Percentiles rank a stretch among this genome's conserved stretches.
Conservation (phyloP, 2,113 vertebrate genomes). For the Toxotes jaculatrix region DNA sequence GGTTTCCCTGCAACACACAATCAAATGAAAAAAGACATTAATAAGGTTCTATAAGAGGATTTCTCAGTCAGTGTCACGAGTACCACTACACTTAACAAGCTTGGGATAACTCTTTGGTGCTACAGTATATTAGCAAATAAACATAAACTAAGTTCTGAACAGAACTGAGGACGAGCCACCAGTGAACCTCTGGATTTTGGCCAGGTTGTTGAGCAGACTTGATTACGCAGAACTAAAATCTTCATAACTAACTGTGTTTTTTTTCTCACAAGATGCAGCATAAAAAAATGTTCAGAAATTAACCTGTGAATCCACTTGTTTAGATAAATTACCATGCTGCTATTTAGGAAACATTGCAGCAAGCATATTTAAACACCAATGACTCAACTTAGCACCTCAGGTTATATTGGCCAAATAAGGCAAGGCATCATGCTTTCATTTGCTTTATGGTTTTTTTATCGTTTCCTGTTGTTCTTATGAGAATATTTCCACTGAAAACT, state of each 20-base stretch:
- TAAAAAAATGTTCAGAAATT: no score
- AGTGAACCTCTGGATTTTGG: no score
- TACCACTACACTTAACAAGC: neutral
- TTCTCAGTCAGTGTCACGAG: neutral
- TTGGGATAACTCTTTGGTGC: neutral
- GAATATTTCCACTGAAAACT: neutral
- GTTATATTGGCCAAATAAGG: neutral
- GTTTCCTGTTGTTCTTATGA: neutral
- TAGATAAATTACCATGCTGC: no score
- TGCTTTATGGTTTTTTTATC: neutral
- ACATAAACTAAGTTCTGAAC: neutral
- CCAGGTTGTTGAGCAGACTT: neutral
- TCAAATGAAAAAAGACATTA: neutral
- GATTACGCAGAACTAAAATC: neutral
- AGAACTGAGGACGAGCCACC: no score
- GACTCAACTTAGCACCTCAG: neutral
- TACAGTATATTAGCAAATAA: neutral
- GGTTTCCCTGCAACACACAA: constrained; percentile 87
- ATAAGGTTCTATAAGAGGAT: neutral
- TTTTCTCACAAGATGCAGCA: neutral
- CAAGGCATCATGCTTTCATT: neutral
- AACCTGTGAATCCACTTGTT: no score
- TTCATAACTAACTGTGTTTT: neutral
- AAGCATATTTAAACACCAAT: neutral
- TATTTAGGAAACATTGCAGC: neutral